Evolutionary conservation across 2,888 invertebrate genomes (phyloP), one percentile per base, ranked within the genome.

Genomic region (Mycalesis mineus): DNA sequence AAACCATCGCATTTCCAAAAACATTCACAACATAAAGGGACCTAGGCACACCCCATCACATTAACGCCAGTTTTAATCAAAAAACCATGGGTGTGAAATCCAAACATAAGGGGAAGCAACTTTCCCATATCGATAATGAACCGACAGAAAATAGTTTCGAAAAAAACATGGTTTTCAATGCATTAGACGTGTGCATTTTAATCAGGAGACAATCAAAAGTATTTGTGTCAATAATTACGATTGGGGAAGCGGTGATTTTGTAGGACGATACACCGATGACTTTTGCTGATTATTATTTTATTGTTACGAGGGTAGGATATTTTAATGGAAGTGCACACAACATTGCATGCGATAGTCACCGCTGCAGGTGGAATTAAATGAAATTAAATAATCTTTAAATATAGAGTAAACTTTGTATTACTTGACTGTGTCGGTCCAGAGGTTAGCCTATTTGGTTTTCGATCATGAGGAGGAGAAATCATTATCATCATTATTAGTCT

Each of bases 71-170:
- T 83, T 85, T 85, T 86, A 88, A 88, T 88, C 86, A 88, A 84
- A 84, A 83, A 82, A 77, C 66, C 76, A 77, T 78, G 87, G 87
- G 87, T 88, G 88, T 87, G 88, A 88, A 88, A 82, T 71, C 83
- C 79, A 86, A 87, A 88, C 77, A 88, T 74, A 73, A 75, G 84
- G 88, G 85, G 82, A 80, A 72, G 66, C 67, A 70, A 69, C 67
- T 83, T 88, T 88, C 88, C 88, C 88, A 88, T 87, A 88, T 82
- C 78, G 88, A 88, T 88, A 88, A 86, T 87, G 82, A 80, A 81
- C 77, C 76, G 71, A 80, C 77, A 72, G 73, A 68, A 22, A 73
- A 78, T 77, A 79, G 79, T 77, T 78, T 77, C 75, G 78, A 83
- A 22, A 82, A 80, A 68, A 73, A 65, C 67, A 68, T 62, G 66